Evolutionary conservation across 2,797 vertebrate genomes (phyloP).

Genomic region (Neosilurus mollespiculum): DNA sequence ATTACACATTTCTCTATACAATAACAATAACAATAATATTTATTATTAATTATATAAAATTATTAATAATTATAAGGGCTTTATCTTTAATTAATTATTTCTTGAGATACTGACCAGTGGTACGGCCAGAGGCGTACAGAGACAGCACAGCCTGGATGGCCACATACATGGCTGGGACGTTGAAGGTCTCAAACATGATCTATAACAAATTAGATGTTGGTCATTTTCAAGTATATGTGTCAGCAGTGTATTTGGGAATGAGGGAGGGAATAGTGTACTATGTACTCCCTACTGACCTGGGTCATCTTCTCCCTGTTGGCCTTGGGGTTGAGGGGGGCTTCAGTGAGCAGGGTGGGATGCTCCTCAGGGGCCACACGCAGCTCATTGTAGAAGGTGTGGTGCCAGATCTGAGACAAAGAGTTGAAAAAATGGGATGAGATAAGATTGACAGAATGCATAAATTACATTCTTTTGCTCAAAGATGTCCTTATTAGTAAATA

Average conservation of each 20-base stretch:
- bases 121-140: conserved; percentile 81
- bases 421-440: not conserved
- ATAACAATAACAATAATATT: not conserved
- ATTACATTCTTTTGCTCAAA: not conserved
- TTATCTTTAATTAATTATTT: not conserved
- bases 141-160: conserved; percentile 83
- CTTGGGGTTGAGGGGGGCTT: conserved; percentile 97
- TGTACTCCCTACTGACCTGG: conserved; percentile 69
- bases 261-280: not conserved
- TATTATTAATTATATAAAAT: too few relatives aligned
- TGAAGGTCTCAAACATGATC: conserved; percentile 87
- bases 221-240: not conserved
- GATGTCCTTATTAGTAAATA: not conserved
- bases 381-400: conserved; percentile 99
- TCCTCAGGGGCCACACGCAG: conserved; percentile 96
- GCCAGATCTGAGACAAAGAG: conserved; percentile 85
- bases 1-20: too few relatives aligned
- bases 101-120: conserved; percentile 73
- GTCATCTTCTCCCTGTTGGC: conserved; percentile 99
- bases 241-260: not conserved
- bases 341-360: conserved; percentile 95
- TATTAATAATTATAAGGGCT: not conserved
- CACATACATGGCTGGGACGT: conserved; percentile 81
- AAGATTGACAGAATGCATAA: not conserved
- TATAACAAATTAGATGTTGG: conserved; percentile 24